These are phyloP conservation scores for Pelmatolapia mariae DNA, from an alignment of 2,113 vertebrate genomes.

Conservation along the genomic window DNA sequence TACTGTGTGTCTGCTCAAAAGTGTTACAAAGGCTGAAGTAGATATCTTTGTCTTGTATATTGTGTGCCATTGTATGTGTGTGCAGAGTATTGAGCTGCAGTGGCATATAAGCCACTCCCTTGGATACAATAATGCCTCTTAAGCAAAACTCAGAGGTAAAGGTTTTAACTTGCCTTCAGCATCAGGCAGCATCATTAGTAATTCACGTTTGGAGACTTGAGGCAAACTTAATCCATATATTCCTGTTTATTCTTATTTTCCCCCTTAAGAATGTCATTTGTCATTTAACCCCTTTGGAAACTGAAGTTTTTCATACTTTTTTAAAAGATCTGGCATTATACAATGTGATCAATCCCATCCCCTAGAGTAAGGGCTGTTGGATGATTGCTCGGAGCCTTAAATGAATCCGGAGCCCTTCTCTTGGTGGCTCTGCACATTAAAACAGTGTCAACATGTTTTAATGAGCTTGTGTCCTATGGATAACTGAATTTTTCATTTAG, in stretches of 20 bases:
- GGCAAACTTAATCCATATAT: conserved; percentile 40
- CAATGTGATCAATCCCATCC: conserved; percentile 25
- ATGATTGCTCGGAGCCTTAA: not conserved
- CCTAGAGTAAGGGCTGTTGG: not conserved
- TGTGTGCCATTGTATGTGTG: not conserved
- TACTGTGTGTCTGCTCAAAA: not conserved
- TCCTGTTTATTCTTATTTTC: not conserved
- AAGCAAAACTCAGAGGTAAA: conserved; percentile 58
- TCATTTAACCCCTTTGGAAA: conserved; percentile 19
- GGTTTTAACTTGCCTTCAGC: conserved; percentile 56
- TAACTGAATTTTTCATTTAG: conserved; percentile 38
- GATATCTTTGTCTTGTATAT: not conserved
- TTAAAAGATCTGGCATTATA: not conserved
- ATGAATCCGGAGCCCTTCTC: not conserved
- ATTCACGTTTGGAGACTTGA: conserved; percentile 46
- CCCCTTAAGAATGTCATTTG: conserved; percentile 35
- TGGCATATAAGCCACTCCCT: conserved; percentile 22
- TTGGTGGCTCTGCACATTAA: conserved; percentile 22
- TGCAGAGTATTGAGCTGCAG: conserved; percentile 13
- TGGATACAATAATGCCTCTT: conserved; percentile 47
- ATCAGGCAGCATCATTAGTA: conserved; percentile 40
- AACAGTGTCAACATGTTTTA: conserved; percentile 49
- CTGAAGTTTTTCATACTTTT: not conserved
- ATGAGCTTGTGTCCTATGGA: conserved; percentile 32
- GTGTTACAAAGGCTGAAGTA: not conserved